Evolutionary conservation across 1,140 invertebrate genomes (phyloP), one percentile per base, ranked within the genome.

Genomic region (Lepeophtheirus salmonis): DNA sequence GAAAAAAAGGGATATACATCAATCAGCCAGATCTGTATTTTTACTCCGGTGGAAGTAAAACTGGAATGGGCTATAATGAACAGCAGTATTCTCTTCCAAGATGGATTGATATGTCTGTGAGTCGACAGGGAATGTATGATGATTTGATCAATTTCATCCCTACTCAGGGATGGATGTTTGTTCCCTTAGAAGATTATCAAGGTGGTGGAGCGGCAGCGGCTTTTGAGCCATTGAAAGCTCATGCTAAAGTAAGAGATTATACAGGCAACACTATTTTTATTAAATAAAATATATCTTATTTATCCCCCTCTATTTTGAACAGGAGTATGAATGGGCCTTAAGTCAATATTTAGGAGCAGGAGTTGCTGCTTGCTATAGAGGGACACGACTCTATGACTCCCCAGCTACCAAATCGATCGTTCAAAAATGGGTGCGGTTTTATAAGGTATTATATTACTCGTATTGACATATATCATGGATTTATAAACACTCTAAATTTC

Each of bases 111-210:
- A 6, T 52, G 50, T 52, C 50, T 10, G 50, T 52, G 50, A 52
- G 50, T 22, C n/a, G 50, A 52, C 50, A 52, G 50, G 50, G 50
- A 16, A 52, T 52, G 50, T 52, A 18, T 52, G 50, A 52, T 21
- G 50, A 52, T 22, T 18, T 22, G 21, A 18, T 52, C 50, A 52
- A 52, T 10, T 18, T 16, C 10, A 52, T 21, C 6, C 50, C 50
- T 12, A 13, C n/a, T 52, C n/a, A 52, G 21, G 50, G 50, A 18
- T 52, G 50, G 50, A 52, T 52, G 50, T 52, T 52, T 52, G n/a
- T 52, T 16, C 50, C 50, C 50, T 16, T 52, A 10, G n/a, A 18
- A 16, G 21, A 52, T 21, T 52, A 52, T 52, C n/a, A 52, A 52
- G 50, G 50, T 10, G 50, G 50, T 21, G 50, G 50, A 52, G 10